Evolutionary conservation across 1,140 invertebrate species (phyloP).

Genomic region (Atta cephalotes): DNA sequence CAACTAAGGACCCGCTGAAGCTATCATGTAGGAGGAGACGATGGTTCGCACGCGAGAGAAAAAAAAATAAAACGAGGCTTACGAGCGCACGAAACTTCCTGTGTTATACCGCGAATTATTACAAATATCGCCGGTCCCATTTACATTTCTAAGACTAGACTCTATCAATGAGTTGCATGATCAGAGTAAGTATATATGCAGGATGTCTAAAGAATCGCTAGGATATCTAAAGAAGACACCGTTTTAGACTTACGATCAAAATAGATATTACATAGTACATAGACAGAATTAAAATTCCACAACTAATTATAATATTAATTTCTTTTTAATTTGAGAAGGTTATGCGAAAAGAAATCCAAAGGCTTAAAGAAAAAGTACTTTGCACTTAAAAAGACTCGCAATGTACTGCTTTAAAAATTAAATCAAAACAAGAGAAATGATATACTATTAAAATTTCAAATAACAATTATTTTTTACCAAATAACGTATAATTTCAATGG

Average conservation of each 20-base stretch:
- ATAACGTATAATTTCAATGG: not conserved
- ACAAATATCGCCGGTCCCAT: constrained; percentile 15
- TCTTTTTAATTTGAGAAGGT: not conserved
- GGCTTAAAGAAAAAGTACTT: not conserved
- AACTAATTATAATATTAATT: not conserved
- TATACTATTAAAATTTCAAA: not conserved
- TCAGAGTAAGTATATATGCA: not conserved
- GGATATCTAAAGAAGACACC: not conserved
- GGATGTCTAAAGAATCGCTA: too few relatives aligned
- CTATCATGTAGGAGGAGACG: constrained; percentile 5
- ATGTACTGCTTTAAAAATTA: not conserved
- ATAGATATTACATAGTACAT: not conserved
- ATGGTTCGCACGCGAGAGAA: constrained; percentile 10
- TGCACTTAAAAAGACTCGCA: not conserved
- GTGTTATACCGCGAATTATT: not conserved
- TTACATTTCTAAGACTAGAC: constrained; percentile 25
- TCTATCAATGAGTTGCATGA: not conserved
- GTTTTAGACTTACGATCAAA: not conserved
- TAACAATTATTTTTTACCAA: not conserved
- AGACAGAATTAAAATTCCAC: not conserved
- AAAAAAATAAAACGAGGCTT: not conserved
- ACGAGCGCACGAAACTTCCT: constrained; percentile 15
- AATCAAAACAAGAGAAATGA: not conserved
- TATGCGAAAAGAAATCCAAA: not conserved
- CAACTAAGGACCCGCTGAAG: constrained; percentile 29